These are phyloP conservation scores for Cryptophagus acutangulus DNA, from an alignment of 2,888 invertebrate genomes.

Conservation along the genomic window DNA sequence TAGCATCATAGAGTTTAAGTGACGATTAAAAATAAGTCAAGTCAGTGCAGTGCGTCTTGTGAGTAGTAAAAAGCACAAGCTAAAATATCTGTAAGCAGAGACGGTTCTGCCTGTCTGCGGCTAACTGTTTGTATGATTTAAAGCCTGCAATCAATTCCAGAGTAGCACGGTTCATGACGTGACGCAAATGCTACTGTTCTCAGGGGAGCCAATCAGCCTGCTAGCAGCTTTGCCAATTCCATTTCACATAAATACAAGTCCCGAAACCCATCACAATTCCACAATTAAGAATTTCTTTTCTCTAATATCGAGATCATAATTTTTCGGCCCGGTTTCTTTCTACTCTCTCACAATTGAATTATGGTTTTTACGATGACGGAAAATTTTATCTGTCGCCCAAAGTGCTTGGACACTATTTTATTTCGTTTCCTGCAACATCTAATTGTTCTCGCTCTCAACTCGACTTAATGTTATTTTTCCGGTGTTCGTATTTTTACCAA, in stretches of 20 bases:
- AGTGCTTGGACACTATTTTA: too few relatives aligned
- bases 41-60: constrained; percentile 11
- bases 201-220: constrained; percentile 40
- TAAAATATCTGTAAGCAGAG: constrained; percentile 26
- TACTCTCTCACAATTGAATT: background rate
- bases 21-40: constrained; percentile 22
- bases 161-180: constrained; percentile 37
- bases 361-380: constrained; percentile 1
- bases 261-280: constrained; percentile 19
- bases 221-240: constrained; percentile 30
- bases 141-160: constrained; percentile 37
- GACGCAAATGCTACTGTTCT: constrained; percentile 42
- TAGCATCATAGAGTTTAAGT: constrained; percentile 11
- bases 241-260: constrained; percentile 26
- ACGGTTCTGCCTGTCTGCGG: constrained; percentile 34
- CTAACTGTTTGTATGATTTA: constrained; percentile 43
- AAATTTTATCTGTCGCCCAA: too few relatives aligned
- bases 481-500: too few relatives aligned
- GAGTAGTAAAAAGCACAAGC: constrained; percentile 19
- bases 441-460: too few relatives aligned
- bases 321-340: constrained; percentile 4
- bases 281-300: constrained; percentile 30
- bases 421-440: too few relatives aligned
- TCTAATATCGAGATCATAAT: constrained; percentile 12
- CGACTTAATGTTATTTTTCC: too few relatives aligned